These are phyloP conservation scores for Eremobia ochroleuca DNA, from an alignment of 2,888 invertebrate species.

Conservation along the genomic window DNA sequence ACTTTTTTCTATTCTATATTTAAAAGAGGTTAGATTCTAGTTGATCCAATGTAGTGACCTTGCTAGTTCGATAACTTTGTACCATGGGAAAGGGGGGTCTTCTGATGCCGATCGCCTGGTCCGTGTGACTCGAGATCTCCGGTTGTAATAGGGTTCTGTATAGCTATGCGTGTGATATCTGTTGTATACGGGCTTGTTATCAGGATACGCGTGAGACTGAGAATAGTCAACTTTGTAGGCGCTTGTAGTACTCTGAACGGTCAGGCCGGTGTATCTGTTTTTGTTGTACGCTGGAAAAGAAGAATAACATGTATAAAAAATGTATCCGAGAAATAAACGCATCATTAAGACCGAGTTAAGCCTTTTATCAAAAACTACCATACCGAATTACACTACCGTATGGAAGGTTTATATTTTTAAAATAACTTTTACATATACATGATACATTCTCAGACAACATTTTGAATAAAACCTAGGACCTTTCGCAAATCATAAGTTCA, in stretches of 20 bases:
- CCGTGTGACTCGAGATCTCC: conserved; percentile 85
- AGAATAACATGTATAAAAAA: not conserved
- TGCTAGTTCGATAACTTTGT: conserved; percentile 93
- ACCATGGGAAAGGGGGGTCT: conserved; percentile 94
- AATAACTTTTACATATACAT: not conserved
- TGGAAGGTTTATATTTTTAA: not conserved
- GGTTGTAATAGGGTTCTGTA: conserved; percentile 85
- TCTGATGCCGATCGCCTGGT: conserved; percentile 83
- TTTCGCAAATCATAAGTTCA: not conserved
- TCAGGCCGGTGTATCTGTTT: conserved; percentile 80
- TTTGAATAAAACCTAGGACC: not conserved
- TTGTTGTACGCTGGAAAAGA: conserved; percentile 84
- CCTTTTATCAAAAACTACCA: not conserved
- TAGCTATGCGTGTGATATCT: conserved; percentile 86
- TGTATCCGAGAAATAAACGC: not conserved
- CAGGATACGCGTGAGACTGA: conserved; percentile 84
- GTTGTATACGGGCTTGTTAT: conserved; percentile 86
- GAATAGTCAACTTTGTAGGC: conserved; percentile 90
- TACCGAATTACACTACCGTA: too few species aligned
- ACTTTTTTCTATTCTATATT: conserved; percentile 75
- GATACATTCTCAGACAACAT: not conserved
- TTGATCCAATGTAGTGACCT: conserved; percentile 93
- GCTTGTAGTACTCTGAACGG: conserved; percentile 86
- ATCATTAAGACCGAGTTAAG: not conserved
- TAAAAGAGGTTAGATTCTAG: conserved; percentile 64